Percentiles rank a stretch among this genome's conserved stretches.
Evolutionary conservation across 2,888 invertebrate genomes (phyloP).

Genomic region (Andrena bucephala): DNA sequence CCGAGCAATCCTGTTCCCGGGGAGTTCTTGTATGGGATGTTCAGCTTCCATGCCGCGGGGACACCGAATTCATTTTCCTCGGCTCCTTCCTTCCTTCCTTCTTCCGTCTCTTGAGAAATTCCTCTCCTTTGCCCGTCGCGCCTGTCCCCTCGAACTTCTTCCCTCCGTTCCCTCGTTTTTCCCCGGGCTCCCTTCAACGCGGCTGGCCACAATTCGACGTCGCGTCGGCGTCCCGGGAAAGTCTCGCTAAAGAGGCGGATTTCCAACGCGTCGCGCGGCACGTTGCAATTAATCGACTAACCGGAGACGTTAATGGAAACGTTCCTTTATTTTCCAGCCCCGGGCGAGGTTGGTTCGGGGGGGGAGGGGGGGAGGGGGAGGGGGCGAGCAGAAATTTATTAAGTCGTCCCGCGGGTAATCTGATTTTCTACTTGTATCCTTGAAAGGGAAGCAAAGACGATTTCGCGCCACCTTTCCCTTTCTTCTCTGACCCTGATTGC

Average conservation of each 20-base stretch:
- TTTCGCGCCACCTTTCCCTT: neutral
- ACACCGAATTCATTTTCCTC: conserved; percentile 67
- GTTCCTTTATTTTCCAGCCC: neutral
- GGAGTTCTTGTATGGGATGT: conserved; percentile 61
- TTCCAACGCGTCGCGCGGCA: conserved; percentile 28
- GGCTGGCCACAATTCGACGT: conserved; percentile 22
- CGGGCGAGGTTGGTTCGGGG: neutral
- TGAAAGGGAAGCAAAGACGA: neutral
- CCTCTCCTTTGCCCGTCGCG: conserved; percentile 36
- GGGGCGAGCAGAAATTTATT: conserved; percentile 8
- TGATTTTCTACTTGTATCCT: neutral
- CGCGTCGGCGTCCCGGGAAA: conserved; percentile 35
- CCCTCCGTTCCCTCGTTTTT: neutral
- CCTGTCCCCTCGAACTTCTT: conserved; percentile 5
- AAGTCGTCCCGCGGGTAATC: conserved; percentile 6
- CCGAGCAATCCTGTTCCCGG: conserved; percentile 78
- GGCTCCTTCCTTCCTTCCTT: conserved; percentile 30
- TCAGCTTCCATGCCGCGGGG: conserved; percentile 44
- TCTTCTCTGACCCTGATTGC: neutral
- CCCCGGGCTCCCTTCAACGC: conserved; percentile 10
- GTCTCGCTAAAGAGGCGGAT: conserved; percentile 39
- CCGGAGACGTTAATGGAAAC: conserved; percentile 18
- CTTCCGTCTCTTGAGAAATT: conserved; percentile 65
- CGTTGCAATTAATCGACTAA: conserved; percentile 46
- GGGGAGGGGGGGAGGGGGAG: too few species aligned